Evolutionary conservation across 2,888 invertebrate species (phyloP), one percentile per base, ranked within the genome.

Genomic region (Galeruca laticollis): DNA sequence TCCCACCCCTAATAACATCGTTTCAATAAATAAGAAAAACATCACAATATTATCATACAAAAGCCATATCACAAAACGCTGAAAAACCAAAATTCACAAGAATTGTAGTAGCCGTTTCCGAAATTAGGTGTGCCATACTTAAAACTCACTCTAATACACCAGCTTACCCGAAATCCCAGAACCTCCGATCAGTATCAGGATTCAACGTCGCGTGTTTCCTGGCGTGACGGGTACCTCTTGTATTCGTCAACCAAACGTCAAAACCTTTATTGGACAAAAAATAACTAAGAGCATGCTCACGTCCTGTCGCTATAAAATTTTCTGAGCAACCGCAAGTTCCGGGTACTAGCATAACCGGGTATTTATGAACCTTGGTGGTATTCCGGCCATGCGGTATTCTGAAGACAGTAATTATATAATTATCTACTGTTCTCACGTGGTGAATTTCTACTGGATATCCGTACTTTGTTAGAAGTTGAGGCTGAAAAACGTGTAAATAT

Each of bases 291-390:
- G 75, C 71, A 49, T 70, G 73, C 9, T 73, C 67, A 8, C 74
- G 75, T 0, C 77, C 79, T 3, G 68, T 60, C 63, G 93, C 83
- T 3, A 96, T 87, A 89, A 92, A 96, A 73, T 92, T 91, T 18
- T 91, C 90, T 0, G 94, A 92, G 4, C 92, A 91, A 47, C 90
- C 90, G 21, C 94, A 82, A 0, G 96, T 84, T 0, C 96, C 93
- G 35, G 77, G 77, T 68, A 77, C 69, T n/a, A 77, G 15, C 1
- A 77, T 60, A 20, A 76, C 75, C 4, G 70, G 65, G 10, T 71
- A 68, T 73, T 60, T 75, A 9, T 60, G 40, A 26, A 37, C 40
- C 37, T 35, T 40, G 1, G 43, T 54, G 13, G 18, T 18, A 13
- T 56, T 64, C 47, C 33, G 86, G 0, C 88, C 88, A 35, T 88